phyloP scores from a whole-genome alignment of 2,797 vertebrate species.

The Semotilus atromaculatus region DNA sequence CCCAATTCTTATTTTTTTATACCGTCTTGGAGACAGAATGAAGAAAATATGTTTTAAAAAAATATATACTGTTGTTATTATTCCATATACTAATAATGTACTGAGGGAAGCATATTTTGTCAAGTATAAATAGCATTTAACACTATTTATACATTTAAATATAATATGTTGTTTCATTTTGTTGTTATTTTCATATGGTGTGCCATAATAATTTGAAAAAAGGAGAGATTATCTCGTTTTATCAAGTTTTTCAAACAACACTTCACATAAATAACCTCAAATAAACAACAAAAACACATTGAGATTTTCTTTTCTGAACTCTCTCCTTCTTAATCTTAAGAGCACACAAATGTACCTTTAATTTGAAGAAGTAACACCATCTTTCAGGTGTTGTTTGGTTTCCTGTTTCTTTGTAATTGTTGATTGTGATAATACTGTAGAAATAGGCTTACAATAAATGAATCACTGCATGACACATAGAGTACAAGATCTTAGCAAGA shows the following conservation, averaged over 20 bases:
- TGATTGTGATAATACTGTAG: slow-evolving; percentile 2
- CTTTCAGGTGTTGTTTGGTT: slow-evolving; percentile 65
- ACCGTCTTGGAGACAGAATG: background rate
- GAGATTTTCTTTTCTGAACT: too few species aligned
- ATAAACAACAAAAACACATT: background rate
- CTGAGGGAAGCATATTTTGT: too few species aligned
- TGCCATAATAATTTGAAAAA: background rate
- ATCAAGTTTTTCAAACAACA: background rate
- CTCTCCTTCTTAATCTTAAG: background rate
- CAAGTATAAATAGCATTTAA: background rate
- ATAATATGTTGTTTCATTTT: background rate
- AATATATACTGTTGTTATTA: too few species aligned
- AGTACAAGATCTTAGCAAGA: background rate
- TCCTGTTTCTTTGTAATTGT: slow-evolving; percentile 16
- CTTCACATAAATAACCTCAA: background rate
- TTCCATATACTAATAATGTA: too few species aligned
- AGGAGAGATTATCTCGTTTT: background rate
- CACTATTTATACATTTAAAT: background rate
- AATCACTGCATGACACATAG: too few species aligned
- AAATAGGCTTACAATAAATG: slow-evolving; percentile 8
- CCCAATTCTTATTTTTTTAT: background rate
- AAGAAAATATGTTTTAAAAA: too few species aligned
- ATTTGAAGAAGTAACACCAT: background rate
- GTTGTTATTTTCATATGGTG: background rate
- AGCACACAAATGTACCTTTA: background rate